Conservation (phyloP, 1,140 invertebrate species). For the Monochamus saltuarius region DNA sequence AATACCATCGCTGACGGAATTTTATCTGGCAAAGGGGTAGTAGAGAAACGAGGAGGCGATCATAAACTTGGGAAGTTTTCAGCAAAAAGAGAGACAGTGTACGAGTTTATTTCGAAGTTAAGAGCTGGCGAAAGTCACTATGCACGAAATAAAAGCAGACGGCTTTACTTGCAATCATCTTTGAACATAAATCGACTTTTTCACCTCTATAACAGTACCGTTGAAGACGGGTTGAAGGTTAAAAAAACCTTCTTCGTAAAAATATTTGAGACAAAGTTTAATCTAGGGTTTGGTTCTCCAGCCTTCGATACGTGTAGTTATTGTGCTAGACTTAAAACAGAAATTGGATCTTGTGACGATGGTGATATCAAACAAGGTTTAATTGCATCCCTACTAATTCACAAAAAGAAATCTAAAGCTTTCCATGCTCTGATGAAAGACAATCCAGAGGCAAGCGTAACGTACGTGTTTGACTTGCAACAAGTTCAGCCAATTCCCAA, state of each 20-base stretch:
- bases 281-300: constrained; percentile 15
- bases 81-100: no score
- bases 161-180: no score
- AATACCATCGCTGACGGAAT: no score
- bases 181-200: no score
- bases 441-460: not conserved
- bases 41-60: no score
- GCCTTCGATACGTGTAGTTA: constrained; percentile 12
- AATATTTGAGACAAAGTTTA: constrained; percentile 13
- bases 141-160: no score
- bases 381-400: not conserved
- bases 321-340: no score
- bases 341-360: not conserved
- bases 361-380: not conserved
- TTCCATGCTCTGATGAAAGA: constrained; percentile 6
- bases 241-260: constrained; percentile 18
- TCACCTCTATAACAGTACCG: constrained; percentile 4
- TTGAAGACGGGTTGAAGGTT: not conserved
- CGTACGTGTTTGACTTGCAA: constrained; percentile 33
- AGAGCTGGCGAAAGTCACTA: no score
- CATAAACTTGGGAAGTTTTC: no score
- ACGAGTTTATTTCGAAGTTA: no score
- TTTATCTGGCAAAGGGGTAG: no score
- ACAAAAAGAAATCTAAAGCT: constrained; percentile 10
- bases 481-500: constrained; percentile 37